Base-by-base conservation (phyloP, 1,140 invertebrate genomes). In the Pentalonia nigronervosa region DNA sequence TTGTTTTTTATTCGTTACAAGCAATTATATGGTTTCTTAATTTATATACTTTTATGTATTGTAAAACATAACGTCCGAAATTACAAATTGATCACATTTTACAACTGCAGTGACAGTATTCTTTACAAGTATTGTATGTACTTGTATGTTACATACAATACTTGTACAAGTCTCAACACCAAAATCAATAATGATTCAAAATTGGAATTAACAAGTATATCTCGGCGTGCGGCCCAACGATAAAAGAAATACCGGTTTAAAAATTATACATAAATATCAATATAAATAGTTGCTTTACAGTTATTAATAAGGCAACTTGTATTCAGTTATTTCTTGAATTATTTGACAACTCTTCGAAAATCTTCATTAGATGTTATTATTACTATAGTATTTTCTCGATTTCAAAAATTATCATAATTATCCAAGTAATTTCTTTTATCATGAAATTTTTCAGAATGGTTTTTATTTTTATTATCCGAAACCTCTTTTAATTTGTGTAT, bases 181-280 rank as follows among this genome's bases (percentile, higher is more conserved):
- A 41, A 90, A 90, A 90, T 90, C 89, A 90, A 90, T 90, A 60
- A 90, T 41, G 53, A 30, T 60, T 20, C 2, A 30, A 90, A 41
- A 90, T 41, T 60, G 11, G 23, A 56, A 56, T 90, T 90, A 56
- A 90, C 53, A 90, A 60, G 89, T 45, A 45, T 45, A 60, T 90
- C 53, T 90, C 34, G 34, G 23, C 88, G 50, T 56, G 48, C 87
- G 87, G 34, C 48, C n/a, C 48, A 23, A 67, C 53, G 36, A 90
- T 90, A 23, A 90, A 90, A 90, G 36, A 11, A 90, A 90, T 90
- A 90, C 89, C 89, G 89, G 89, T 90, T 90, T 90, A 20, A 23
- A 36, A 56, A 89, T 36, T 20, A 67, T 67, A 41, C 53, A 45
- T 90, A 90, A 90, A 90, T 60, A 90, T 90, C 36, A 90, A 45